A percentile compares a stretch with the other conserved stretches of the same genome.
phyloP scores from a whole-genome alignment of 2,888 invertebrate species.

The Nephrotoma guestfalica region DNA sequence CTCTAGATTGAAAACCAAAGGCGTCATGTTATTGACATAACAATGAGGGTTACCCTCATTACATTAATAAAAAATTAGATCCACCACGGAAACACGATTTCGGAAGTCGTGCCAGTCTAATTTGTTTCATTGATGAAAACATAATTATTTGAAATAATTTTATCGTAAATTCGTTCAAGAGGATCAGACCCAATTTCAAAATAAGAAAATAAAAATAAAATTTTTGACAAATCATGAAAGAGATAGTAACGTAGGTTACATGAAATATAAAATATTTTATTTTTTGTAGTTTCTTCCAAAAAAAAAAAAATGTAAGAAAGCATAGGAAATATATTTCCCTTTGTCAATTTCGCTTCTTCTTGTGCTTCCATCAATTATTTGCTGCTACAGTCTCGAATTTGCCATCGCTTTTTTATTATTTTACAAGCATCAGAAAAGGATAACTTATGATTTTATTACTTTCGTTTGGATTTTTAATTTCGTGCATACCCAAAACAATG shows the following conservation, averaged over 20 bases:
- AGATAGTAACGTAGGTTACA: conserved; percentile 1
- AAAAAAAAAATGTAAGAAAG: conserved; percentile 5
- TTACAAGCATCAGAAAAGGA: not conserved
- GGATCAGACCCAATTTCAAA: not conserved
- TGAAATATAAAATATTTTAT: not conserved
- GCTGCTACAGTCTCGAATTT: not conserved
- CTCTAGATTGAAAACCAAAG: not conserved
- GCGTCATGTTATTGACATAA: not conserved
- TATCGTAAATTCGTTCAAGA: not conserved
- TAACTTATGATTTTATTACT: not conserved
- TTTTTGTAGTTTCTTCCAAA: not conserved
- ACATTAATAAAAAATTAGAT: not conserved
- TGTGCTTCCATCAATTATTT: not conserved
- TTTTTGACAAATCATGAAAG: not conserved
- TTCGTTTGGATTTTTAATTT: not conserved
- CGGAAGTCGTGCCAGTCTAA: not conserved
- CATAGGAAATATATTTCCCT: conserved; percentile 3
- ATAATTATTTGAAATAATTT: not conserved
- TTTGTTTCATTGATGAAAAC: not conserved
- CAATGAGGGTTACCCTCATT: not conserved
- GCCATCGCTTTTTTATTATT: not conserved
- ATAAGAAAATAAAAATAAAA: not conserved
- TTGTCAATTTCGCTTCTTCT: conserved; percentile 2
- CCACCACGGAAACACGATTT: not conserved
- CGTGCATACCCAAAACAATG: not conserved